Evolutionary conservation across 2,113 vertebrate genomes (phyloP), one percentile per base, ranked within the genome.

Genomic region (Anoplopoma fimbria): DNA sequence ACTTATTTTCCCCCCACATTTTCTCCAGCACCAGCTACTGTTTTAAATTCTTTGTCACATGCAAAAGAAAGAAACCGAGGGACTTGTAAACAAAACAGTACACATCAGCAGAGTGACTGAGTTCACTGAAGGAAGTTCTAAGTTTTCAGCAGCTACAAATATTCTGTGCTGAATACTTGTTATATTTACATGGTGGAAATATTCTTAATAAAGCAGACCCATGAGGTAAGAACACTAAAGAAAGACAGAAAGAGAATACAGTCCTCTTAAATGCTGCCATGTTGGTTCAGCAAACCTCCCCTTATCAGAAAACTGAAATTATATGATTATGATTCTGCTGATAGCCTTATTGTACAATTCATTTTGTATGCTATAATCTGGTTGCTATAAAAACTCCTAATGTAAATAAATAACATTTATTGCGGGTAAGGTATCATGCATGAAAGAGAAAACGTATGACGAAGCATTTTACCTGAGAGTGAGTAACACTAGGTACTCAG

Each of bases 381-480:
- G 9, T 15, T 49, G 1, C 19, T 34, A 34, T 36, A 29, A 6
- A 5, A 33, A 10, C 5, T 71, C 27, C 14, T 31, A 9, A 19
- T 33, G 29, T 45, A 68, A 58, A 58, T 25, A 68, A 19, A 31
- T 15, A n/a, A 2, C 49, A 65, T 23, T 6, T 0, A 0, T 31
- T 40, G 36, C 31, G 1, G 13, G 0, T 40, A 5, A 55, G 29
- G 17, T 4, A 63, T 38, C 2, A 64, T n/a, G 12, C 12, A 12
- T 42, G 15, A 7, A 53, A 36, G 13, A 49, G 19, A 33, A 25
- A 36, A 51, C n/a, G 12, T 61, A 53, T 27, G 7, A 82, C 2
- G 5, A 74, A 79, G 63, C 3, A 21, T 29, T 31, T 92, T 93
- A 96, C 95, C 95, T 96, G 72, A 83, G 81, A 69, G 75, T 85